phyloP scores from a whole-genome alignment of 2,797 vertebrate species.

The Chromobotia macracanthus region DNA sequence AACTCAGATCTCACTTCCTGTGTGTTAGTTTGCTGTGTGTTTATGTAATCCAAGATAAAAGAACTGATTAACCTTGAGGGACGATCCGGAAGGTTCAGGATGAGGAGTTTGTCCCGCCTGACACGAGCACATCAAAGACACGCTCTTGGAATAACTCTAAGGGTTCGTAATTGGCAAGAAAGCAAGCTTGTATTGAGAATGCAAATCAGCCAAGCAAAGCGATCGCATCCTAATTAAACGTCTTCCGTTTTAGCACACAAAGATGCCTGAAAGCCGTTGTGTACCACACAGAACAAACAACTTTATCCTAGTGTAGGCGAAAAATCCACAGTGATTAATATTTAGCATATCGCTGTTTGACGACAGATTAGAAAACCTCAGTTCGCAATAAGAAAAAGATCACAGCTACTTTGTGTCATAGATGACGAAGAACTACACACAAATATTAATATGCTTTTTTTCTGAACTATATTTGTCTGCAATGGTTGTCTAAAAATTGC shows the following conservation, averaged over 20 bases:
- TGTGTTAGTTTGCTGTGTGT: conserved; percentile 47
- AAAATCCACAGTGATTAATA: conserved; percentile 29
- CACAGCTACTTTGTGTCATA: conserved; percentile 3
- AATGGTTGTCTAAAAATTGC: neutral
- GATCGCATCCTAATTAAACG: conserved; percentile 45
- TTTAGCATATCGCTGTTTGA: conserved; percentile 33
- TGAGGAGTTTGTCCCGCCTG: conserved; percentile 43
- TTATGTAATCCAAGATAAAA: conserved; percentile 50
- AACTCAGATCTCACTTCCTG: conserved; percentile 39
- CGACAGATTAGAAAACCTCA: conserved; percentile 32
- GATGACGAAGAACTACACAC: too few relatives aligned
- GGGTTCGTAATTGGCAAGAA: conserved; percentile 44
- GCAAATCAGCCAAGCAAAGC: conserved; percentile 24
- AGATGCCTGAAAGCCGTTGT: conserved; percentile 17
- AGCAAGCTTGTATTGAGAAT: conserved; percentile 46
- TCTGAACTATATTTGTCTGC: neutral
- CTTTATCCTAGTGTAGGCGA: conserved; percentile 21
- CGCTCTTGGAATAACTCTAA: conserved; percentile 49
- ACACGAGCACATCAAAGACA: conserved; percentile 48
- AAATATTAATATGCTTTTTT: neutral
- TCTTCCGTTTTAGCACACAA: conserved; percentile 18
- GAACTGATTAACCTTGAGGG: conserved; percentile 50
- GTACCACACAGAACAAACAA: conserved; percentile 29
- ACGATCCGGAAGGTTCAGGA: conserved; percentile 39
- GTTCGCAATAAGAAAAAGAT: conserved; percentile 9